phyloP scores from a whole-genome alignment of 2,797 vertebrate species.

The Champsocephalus esox region DNA sequence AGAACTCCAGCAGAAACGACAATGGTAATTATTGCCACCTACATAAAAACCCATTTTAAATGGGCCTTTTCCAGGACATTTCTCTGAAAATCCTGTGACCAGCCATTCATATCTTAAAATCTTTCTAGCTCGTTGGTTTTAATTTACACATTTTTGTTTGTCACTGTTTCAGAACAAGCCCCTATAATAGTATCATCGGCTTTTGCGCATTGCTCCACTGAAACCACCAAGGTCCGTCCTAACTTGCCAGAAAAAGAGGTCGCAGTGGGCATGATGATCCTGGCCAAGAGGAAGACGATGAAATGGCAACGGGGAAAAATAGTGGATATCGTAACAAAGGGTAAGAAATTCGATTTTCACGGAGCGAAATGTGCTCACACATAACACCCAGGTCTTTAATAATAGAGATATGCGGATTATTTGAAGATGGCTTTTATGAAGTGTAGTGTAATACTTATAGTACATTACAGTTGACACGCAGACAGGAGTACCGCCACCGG shows the following conservation, averaged over 20 bases:
- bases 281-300: slow-evolving; percentile 66
- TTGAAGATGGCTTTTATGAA: too few species aligned
- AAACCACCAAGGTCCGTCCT: slow-evolving; percentile 15
- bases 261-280: slow-evolving; percentile 62
- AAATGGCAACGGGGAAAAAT: slow-evolving; percentile 75
- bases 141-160: background rate
- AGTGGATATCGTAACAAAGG: slow-evolving; percentile 64
- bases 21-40: background rate
- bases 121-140: background rate
- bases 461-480: too few species aligned
- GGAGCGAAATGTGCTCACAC: too few species aligned
- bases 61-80: background rate
- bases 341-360: slow-evolving; percentile 45
- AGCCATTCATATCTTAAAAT: background rate
- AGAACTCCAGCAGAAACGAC: background rate
- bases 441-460: too few species aligned
- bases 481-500: too few species aligned
- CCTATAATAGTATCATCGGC: slow-evolving; percentile 40
- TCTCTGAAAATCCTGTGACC: background rate
- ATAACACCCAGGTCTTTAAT: too few species aligned
- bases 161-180: background rate
- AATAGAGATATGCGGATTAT: too few species aligned
- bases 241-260: slow-evolving; percentile 63
- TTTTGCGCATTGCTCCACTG: slow-evolving; percentile 41
- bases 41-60: background rate